Evolutionary conservation across 2,888 invertebrate genomes (phyloP).

Genomic region (Phragmatobia fuliginosa): DNA sequence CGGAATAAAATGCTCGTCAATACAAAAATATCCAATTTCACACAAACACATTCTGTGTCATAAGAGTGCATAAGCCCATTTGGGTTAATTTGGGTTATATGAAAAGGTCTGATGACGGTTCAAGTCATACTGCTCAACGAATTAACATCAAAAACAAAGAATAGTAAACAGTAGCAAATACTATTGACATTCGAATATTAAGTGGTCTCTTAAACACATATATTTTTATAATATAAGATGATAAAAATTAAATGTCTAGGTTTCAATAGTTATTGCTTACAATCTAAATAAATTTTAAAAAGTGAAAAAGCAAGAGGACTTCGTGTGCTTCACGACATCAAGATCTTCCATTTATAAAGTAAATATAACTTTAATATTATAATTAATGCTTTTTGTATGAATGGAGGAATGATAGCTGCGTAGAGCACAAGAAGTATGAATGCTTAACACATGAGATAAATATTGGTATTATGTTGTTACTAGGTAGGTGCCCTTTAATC

Average conservation of each 20-base stretch:
- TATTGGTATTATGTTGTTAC: conserved; percentile 26
- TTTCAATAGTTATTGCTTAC: too few relatives aligned
- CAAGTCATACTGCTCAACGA: background rate
- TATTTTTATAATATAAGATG: too few relatives aligned
- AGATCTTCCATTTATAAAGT: conserved; percentile 75
- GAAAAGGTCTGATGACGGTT: too few relatives aligned
- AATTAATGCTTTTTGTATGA: conserved; percentile 56
- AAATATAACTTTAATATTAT: conserved; percentile 55
- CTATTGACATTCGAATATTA: too few relatives aligned
- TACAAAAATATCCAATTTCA: too few relatives aligned
- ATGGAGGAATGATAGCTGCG: conserved; percentile 77
- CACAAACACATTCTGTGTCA: too few relatives aligned
- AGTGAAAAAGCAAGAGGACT: conserved; percentile 61
- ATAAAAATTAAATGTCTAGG: too few relatives aligned
- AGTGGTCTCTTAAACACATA: too few relatives aligned
- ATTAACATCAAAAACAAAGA: background rate
- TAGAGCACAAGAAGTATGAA: conserved; percentile 81
- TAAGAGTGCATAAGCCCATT: too few relatives aligned
- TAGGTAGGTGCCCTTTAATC: background rate
- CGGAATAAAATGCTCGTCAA: too few relatives aligned
- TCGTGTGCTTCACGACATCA: conserved; percentile 80
- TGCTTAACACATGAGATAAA: conserved; percentile 39
- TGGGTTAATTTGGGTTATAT: too few relatives aligned
- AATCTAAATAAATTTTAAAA: background rate
- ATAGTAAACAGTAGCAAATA: too few relatives aligned